phyloP scores from a whole-genome alignment of 2,113 vertebrate species.

The Anseranas semipalmata region DNA sequence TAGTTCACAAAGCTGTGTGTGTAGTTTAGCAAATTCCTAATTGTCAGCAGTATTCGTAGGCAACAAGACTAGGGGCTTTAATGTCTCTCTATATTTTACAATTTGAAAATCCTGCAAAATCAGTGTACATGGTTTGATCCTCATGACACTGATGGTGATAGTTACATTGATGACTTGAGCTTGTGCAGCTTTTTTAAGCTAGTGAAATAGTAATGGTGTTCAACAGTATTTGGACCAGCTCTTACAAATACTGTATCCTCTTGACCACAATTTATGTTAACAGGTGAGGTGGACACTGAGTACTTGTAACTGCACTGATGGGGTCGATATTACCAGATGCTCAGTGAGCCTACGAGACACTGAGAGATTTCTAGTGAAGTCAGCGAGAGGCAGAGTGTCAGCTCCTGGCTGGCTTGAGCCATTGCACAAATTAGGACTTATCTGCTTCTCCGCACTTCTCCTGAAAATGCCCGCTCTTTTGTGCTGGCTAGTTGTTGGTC shows the following conservation, averaged over 20 bases:
- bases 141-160: neutral
- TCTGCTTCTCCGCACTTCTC: constrained; percentile 3
- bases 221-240: neutral
- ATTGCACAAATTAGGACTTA: constrained; percentile 12
- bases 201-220: neutral
- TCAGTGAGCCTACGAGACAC: neutral
- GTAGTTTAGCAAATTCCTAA: neutral
- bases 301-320: neutral
- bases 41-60: neutral
- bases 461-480: neutral
- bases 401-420: neutral
- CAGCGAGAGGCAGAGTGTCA: neutral
- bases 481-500: neutral
- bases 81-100: neutral
- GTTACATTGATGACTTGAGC: neutral
- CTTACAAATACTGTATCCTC: neutral
- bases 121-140: neutral
- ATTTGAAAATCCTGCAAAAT: neutral
- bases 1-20: neutral
- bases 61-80: neutral
- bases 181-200: neutral
- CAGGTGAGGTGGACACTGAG: neutral
- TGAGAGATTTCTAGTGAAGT: neutral
- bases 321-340: neutral
- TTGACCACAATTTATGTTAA: neutral